Percentiles rank a stretch among this genome's conserved stretches.
These are phyloP conservation scores for Rhodinocichla rosea DNA, from an alignment of 2,113 vertebrate species.

Conservation along the genomic window DNA sequence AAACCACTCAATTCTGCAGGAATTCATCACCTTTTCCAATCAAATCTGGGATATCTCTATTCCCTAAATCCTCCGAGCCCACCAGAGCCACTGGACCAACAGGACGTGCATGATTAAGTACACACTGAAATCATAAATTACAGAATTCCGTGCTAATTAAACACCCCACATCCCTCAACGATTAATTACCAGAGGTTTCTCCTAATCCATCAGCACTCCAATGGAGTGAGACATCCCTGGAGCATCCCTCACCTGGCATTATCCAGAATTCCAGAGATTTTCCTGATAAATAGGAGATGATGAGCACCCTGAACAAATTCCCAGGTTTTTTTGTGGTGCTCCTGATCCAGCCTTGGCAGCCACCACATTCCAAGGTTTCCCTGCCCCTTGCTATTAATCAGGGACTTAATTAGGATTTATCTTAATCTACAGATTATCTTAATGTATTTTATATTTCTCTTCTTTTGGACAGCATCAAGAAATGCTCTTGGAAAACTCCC, in stretches of 20 bases:
- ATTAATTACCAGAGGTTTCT: not conserved
- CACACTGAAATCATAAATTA: not conserved
- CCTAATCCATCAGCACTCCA: not conserved
- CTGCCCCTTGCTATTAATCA: not conserved
- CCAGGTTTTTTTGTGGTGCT: accelerated
- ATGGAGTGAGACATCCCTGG: not conserved
- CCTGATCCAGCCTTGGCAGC: not conserved
- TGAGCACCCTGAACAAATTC: accelerated
- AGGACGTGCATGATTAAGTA: accelerated
- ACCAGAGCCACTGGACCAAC: accelerated
- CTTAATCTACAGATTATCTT: not conserved
- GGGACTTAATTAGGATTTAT: not conserved
- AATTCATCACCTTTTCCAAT: not conserved
- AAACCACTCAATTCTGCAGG: accelerated
- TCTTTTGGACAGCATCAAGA: not conserved
- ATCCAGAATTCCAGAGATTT: not conserved
- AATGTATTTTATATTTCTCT: not conserved
- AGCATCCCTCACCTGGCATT: not conserved
- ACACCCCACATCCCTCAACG: not conserved
- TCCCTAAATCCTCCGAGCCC: not conserved
- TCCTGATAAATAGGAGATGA: accelerated
- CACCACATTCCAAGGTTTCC: not conserved
- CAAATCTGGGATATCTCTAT: not conserved
- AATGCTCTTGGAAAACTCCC: not conserved
- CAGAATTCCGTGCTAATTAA: not conserved